Evolutionary conservation across 2,888 invertebrate genomes (phyloP).

Genomic region (Lissocephala sabroskyi): DNA sequence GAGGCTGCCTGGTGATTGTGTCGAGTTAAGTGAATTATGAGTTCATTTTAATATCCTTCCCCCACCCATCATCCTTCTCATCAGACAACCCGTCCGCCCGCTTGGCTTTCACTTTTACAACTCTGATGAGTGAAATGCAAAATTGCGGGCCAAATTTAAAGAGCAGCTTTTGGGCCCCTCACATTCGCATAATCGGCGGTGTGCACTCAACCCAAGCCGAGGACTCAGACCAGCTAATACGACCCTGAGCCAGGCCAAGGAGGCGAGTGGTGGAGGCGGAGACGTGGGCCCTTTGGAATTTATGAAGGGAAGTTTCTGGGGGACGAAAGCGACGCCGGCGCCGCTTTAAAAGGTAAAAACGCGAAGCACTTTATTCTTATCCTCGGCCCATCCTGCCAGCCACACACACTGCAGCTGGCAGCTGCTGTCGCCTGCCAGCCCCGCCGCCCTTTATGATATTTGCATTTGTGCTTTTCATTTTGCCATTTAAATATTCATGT

Average conservation of each 20-base stretch:
- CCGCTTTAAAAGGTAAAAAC: slow-evolving; percentile 13
- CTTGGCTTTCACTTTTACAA: slow-evolving; percentile 9
- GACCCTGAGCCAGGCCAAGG: too few relatives aligned
- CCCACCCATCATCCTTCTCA: background rate
- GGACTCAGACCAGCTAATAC: too few relatives aligned
- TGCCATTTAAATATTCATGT: slow-evolving; percentile 57
- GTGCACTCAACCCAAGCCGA: background rate
- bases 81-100: too few relatives aligned
- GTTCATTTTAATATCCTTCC: slow-evolving; percentile 26
- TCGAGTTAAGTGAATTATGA: slow-evolving; percentile 31
- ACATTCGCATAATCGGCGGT: slow-evolving; percentile 7
- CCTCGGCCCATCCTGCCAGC: slow-evolving; percentile 23
- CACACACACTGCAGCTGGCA: slow-evolving; percentile 1
- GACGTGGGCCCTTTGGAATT: too few relatives aligned
- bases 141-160: background rate
- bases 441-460: slow-evolving; percentile 14
- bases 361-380: slow-evolving; percentile 13
- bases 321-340: background rate
- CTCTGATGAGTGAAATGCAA: background rate
- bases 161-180: background rate
- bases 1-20: too few relatives aligned
- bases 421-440: background rate
- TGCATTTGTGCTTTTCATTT: slow-evolving; percentile 49
- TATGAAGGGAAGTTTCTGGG: too few relatives aligned
- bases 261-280: too few relatives aligned